A percentile compares a stretch with the other conserved stretches of the same genome.
Conservation (phyloP, 2,113 vertebrate species). For the Dryoscopus gambensis region DNA sequence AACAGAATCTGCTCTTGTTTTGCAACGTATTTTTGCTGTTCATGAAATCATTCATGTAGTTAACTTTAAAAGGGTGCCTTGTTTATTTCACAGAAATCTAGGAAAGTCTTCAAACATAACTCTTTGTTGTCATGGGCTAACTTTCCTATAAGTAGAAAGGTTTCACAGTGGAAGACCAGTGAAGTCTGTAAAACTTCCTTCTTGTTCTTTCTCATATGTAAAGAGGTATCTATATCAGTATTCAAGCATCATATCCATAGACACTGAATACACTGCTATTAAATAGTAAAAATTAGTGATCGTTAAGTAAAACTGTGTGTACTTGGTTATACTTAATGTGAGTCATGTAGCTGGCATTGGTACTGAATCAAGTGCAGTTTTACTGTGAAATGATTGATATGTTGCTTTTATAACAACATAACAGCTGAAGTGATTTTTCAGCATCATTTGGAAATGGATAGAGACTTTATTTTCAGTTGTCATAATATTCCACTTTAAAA, state of each 20-base stretch:
- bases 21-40: background rate
- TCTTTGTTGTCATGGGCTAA: background rate
- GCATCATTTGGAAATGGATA: constrained; percentile 2
- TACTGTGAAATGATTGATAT: constrained; percentile 22
- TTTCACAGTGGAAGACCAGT: background rate
- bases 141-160: background rate
- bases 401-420: constrained; percentile 10
- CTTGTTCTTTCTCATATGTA: background rate
- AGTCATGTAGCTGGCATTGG: background rate
- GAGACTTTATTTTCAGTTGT: constrained; percentile 35
- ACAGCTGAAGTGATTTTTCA: constrained; percentile 36
- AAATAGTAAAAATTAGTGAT: background rate
- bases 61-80: background rate
- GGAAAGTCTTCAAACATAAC: background rate
- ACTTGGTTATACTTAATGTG: background rate
- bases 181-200: background rate
- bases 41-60: background rate
- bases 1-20: background rate
- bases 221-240: background rate
- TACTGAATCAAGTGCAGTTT: background rate
- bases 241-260: background rate
- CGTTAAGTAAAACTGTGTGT: background rate
- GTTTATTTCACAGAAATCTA: background rate
- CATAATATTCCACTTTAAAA: constrained; percentile 20
- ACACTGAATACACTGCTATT: background rate